Evolutionary conservation across 1,140 invertebrate genomes (phyloP).

Genomic region (Trichonephila clavata): DNA sequence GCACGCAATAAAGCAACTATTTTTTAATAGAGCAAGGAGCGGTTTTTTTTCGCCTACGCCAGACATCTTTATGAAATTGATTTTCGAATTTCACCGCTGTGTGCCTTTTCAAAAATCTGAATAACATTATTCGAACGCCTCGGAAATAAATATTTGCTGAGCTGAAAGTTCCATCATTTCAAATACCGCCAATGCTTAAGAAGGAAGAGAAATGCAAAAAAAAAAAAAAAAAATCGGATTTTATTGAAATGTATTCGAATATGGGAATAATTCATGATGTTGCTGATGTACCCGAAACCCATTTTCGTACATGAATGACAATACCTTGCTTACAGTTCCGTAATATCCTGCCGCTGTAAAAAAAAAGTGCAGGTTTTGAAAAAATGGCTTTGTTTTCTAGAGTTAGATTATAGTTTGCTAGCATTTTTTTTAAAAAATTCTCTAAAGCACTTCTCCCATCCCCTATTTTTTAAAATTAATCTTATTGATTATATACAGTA

Average conservation of each 20-base stretch:
- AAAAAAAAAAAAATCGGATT: neutral
- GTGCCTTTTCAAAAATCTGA: constrained; percentile 9
- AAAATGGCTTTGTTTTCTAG: neutral
- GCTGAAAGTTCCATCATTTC: neutral
- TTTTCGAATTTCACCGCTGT: neutral
- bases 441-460: too few species aligned
- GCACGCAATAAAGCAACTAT: neutral
- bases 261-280: constrained; percentile 19
- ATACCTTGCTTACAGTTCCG: neutral
- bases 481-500: too few species aligned
- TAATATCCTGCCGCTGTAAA: neutral
- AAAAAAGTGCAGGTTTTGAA: neutral
- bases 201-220: neutral
- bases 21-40: neutral
- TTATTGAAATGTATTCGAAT: constrained; percentile 34
- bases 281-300: neutral
- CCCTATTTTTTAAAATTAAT: too few species aligned
- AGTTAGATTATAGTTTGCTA: too few species aligned
- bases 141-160: constrained; percentile 27
- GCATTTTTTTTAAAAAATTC: too few species aligned
- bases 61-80: constrained; percentile 31
- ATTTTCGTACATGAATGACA: constrained; percentile 10
- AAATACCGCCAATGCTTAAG: neutral
- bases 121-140: neutral
- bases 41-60: neutral